phyloP scores from a whole-genome alignment of 2,113 vertebrate species.

The Callipepla squamata region DNA sequence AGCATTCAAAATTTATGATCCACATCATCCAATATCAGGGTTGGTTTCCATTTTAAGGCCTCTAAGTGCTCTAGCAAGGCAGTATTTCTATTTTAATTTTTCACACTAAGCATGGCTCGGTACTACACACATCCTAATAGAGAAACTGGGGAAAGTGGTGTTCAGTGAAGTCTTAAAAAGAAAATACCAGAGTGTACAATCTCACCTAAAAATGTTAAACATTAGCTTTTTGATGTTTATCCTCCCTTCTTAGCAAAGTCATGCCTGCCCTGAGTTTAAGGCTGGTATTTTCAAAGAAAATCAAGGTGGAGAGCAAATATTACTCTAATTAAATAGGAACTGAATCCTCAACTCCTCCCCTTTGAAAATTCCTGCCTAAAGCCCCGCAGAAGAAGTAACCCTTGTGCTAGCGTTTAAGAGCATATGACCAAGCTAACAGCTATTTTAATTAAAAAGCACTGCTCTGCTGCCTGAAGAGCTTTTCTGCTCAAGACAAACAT shows the following conservation, averaged over 20 bases:
- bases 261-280: neutral
- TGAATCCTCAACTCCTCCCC: neutral
- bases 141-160: neutral
- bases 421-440: constrained; percentile 47
- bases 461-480: constrained; percentile 42
- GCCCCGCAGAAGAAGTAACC: constrained; percentile 29
- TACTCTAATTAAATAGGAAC: constrained; percentile 50
- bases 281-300: constrained; percentile 25
- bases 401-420: constrained; percentile 32
- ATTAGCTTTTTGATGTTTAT: constrained; percentile 43
- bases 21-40: neutral
- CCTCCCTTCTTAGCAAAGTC: constrained; percentile 20
- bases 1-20: neutral
- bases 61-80: neutral
- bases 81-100: neutral
- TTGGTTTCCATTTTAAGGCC: neutral
- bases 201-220: constrained; percentile 18
- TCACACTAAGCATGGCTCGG: neutral
- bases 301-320: constrained; percentile 22
- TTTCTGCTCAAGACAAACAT: constrained; percentile 64
- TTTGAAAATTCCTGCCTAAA: constrained; percentile 47
- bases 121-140: neutral
- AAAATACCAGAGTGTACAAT: neutral
- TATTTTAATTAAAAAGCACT: constrained; percentile 62
- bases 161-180: neutral